Conservation (phyloP, 2,888 invertebrate genomes). For the Troides aeacus region DNA sequence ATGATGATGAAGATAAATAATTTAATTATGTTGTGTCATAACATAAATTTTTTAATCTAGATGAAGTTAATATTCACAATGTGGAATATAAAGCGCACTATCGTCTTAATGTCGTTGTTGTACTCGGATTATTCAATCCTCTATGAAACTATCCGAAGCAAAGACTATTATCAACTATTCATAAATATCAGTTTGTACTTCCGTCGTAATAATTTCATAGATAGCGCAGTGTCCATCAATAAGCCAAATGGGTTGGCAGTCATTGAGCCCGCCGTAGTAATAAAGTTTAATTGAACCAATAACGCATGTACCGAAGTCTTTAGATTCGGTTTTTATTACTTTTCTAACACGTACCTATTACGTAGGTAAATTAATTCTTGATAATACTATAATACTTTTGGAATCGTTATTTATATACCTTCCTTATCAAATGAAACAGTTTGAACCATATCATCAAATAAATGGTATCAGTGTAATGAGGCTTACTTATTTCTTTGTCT, state of each 20-base stretch:
- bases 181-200: constrained; percentile 9
- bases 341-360: neutral
- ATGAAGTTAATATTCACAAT: no score
- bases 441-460: no score
- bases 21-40: no score
- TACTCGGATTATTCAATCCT: neutral
- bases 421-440: no score
- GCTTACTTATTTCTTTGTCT: no score
- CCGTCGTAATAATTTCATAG: constrained; percentile 9
- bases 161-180: neutral
- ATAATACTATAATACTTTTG: neutral
- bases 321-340: constrained; percentile 2
- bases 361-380: neutral
- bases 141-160: neutral
- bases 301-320: constrained; percentile 3
- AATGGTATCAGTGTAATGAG: no score
- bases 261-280: constrained; percentile 20
- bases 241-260: constrained; percentile 20
- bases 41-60: no score
- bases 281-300: constrained; percentile 20
- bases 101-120: no score
- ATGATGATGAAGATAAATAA: no score
- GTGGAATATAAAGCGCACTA: no score
- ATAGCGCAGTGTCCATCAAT: constrained; percentile 14
- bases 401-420: neutral